These are phyloP conservation scores for Thamnophis sirtalis DNA, from an alignment of 2,113 vertebrate genomes.

Conservation along the genomic window DNA sequence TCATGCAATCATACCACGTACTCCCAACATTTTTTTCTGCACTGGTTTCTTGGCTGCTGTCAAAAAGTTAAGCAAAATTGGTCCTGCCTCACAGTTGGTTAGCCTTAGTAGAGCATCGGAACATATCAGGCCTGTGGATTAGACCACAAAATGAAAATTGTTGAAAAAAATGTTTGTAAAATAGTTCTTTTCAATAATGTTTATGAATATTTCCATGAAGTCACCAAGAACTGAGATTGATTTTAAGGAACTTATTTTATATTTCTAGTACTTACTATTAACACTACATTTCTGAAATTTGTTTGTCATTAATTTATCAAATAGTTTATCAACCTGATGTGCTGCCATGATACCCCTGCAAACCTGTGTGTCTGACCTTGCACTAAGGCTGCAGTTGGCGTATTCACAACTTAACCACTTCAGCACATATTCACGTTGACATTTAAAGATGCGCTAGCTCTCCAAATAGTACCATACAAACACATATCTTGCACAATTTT, in stretches of 20 bases:
- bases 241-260: neutral
- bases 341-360: neutral
- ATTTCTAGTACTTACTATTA: neutral
- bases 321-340: neutral
- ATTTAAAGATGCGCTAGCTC: conserved; percentile 11
- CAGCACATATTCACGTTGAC: neutral
- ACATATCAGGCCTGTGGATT: neutral
- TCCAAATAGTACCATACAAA: conserved; percentile 30
- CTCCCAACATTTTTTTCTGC: conserved; percentile 26
- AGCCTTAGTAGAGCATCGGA: neutral
- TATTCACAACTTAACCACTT: neutral
- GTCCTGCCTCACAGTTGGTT: neutral
- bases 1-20: conserved; percentile 6
- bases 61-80: neutral
- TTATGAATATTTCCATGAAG: neutral
- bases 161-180: neutral
- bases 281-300: neutral
- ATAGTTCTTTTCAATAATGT: neutral
- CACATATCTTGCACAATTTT: neutral
- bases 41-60: conserved; percentile 20
- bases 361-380: neutral
- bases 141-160: neutral
- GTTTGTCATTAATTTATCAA: neutral
- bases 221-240: neutral
- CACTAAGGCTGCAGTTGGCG: neutral